phyloP scores from a whole-genome alignment of 1,140 invertebrate species.

The Drosophila bifasciata region DNA sequence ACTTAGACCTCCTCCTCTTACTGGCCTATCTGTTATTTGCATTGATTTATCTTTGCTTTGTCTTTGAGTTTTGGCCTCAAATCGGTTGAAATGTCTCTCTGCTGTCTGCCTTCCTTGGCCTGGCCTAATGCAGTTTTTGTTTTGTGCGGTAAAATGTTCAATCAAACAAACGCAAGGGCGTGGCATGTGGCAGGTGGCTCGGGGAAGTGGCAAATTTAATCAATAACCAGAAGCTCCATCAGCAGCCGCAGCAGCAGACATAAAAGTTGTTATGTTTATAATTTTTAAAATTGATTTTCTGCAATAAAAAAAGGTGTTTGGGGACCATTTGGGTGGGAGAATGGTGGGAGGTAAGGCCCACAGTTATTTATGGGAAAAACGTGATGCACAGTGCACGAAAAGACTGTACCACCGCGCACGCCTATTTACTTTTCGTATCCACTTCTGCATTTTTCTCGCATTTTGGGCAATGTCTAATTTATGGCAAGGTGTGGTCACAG shows the following conservation, averaged over 20 bases:
- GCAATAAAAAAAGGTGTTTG: constrained; percentile 12
- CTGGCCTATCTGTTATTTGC: constrained; percentile 41
- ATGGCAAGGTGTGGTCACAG: constrained; percentile 65
- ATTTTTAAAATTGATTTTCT: constrained; percentile 54
- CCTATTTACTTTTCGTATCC: constrained; percentile 51
- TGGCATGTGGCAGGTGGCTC: constrained; percentile 20
- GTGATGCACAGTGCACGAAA: constrained; percentile 80
- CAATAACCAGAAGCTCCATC: constrained; percentile 65
- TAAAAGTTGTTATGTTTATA: constrained; percentile 40
- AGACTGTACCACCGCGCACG: constrained; percentile 53
- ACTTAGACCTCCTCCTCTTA: neutral
- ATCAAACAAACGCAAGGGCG: constrained; percentile 52
- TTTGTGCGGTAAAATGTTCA: constrained; percentile 62
- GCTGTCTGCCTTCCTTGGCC: neutral
- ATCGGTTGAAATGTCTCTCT: too few relatives aligned
- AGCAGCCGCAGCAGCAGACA: constrained; percentile 20
- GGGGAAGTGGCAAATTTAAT: constrained; percentile 66
- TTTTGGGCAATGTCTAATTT: constrained; percentile 62
- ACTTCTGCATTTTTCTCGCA: constrained; percentile 51
- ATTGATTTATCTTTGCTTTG: constrained; percentile 66
- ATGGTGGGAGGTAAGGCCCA: constrained; percentile 3
- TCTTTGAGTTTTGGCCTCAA: constrained; percentile 10
- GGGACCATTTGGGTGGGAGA: neutral
- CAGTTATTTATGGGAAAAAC: constrained; percentile 76
- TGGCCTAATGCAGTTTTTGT: constrained; percentile 35